Evolutionary conservation across 2,888 invertebrate species (phyloP).

Genomic region (Rhamphomyia laevipes): DNA sequence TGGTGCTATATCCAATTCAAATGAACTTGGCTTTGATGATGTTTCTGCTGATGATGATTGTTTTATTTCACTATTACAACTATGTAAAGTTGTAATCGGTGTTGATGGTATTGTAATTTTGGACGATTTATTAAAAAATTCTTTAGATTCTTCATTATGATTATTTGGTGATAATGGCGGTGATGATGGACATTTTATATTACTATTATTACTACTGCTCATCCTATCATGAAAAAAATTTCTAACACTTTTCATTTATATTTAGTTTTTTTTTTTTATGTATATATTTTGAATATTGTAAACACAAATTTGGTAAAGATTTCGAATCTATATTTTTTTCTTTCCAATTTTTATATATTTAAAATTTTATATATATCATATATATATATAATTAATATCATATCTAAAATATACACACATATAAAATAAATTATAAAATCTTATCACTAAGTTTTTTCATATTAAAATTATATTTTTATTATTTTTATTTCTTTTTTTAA

Average conservation of each 20-base stretch:
- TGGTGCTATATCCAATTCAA: background rate
- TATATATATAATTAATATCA: too few species aligned
- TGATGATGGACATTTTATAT: slow-evolving; percentile 3
- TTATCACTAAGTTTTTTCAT: too few species aligned
- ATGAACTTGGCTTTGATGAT: background rate
- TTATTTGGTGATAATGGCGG: background rate
- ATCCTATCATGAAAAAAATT: slow-evolving; percentile 35
- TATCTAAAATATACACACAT: too few species aligned
- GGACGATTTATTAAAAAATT: background rate
- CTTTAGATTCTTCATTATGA: background rate
- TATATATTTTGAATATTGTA: background rate
- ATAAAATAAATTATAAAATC: too few species aligned
- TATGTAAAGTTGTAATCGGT: background rate
- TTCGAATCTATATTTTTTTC: too few species aligned
- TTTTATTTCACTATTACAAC: background rate
- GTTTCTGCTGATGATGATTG: background rate
- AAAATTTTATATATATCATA: too few species aligned
- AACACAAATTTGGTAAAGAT: too few species aligned
- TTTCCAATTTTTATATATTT: too few species aligned
- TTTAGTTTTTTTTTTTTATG: background rate
- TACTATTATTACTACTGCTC: slow-evolving; percentile 19
- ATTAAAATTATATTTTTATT: too few species aligned
- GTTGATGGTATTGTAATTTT: background rate
- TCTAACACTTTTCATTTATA: slow-evolving; percentile 33
- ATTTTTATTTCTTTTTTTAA: too few species aligned